Conservation (phyloP, 2,888 invertebrate species). For the Ophion slaviceki region DNA sequence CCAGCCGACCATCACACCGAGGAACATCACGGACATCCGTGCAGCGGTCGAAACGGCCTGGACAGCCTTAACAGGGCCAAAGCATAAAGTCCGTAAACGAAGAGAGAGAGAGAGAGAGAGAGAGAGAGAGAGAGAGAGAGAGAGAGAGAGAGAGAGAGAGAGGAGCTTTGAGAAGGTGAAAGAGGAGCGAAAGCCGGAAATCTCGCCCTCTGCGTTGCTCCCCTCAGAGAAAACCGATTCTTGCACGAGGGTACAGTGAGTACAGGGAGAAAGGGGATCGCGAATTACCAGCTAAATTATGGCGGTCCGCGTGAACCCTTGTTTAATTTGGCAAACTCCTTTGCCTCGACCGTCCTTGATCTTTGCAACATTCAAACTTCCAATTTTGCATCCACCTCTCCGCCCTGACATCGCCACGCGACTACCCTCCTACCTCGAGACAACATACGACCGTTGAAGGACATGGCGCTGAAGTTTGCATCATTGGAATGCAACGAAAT, state of each 20-base stretch:
- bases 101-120: slow-evolving; percentile 28
- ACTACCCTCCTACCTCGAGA: neutral
- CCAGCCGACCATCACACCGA: slow-evolving; percentile 47
- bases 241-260: slow-evolving; percentile 36
- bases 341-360: slow-evolving; percentile 48
- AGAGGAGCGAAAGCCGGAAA: slow-evolving; percentile 46
- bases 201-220: slow-evolving; percentile 10
- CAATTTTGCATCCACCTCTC: slow-evolving; percentile 15
- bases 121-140: slow-evolving; percentile 1
- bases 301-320: slow-evolving; percentile 74
- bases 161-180: slow-evolving; percentile 9
- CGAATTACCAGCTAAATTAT: slow-evolving; percentile 74
- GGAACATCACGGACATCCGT: slow-evolving; percentile 68
- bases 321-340: slow-evolving; percentile 78
- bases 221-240: slow-evolving; percentile 38
- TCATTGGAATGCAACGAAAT: neutral
- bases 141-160: slow-evolving; percentile 4
- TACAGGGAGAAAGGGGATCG: slow-evolving; percentile 32
- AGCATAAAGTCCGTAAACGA: slow-evolving; percentile 50
- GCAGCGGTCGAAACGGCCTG: slow-evolving; percentile 63
- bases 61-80: slow-evolving; percentile 26
- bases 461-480: too few relatives aligned
- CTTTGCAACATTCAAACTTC: slow-evolving; percentile 38
- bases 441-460: neutral
- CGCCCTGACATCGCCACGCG: slow-evolving; percentile 4